Evolutionary conservation across 2,888 invertebrate genomes (phyloP).

Genomic region (Idaea straminata): DNA sequence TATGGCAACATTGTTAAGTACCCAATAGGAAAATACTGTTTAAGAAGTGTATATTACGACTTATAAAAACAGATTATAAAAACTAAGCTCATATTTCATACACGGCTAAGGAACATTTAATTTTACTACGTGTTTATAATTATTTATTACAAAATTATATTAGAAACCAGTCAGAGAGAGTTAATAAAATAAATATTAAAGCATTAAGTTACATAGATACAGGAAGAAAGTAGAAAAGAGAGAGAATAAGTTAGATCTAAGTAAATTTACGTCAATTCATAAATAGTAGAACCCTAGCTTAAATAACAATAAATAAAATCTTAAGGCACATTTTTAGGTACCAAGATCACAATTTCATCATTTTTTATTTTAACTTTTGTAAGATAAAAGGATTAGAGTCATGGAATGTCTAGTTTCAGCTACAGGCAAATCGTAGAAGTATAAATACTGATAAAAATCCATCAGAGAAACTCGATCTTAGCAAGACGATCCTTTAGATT

Average conservation of each 20-base stretch:
- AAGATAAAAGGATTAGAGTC: slow-evolving; percentile 56
- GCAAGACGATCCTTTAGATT: slow-evolving; percentile 52
- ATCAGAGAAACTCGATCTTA: slow-evolving; percentile 48
- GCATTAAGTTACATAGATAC: slow-evolving; percentile 36
- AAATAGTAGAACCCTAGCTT: slow-evolving; percentile 69
- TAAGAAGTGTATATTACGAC: slow-evolving; percentile 14
- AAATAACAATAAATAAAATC: slow-evolving; percentile 78
- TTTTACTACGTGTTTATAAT: slow-evolving; percentile 20
- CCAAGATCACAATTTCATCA: slow-evolving; percentile 76
- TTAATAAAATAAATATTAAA: slow-evolving; percentile 55
- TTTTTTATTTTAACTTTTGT: slow-evolving; percentile 52
- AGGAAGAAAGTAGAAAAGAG: slow-evolving; percentile 45
- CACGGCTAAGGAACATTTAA: slow-evolving; percentile 33
- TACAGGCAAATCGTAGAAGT: slow-evolving; percentile 27
- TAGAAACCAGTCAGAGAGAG: slow-evolving; percentile 37
- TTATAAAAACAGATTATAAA: slow-evolving; percentile 17
- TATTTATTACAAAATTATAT: slow-evolving; percentile 24
- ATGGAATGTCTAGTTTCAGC: slow-evolving; percentile 71
- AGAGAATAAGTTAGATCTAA: slow-evolving; percentile 59
- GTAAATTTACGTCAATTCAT: slow-evolving; percentile 65
- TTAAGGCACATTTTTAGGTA: slow-evolving; percentile 77
- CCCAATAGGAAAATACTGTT: slow-evolving; percentile 7
- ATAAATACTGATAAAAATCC: slow-evolving; percentile 41
- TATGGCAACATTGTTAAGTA: background rate
- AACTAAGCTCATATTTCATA: slow-evolving; percentile 29